Percentiles rank a stretch among this genome's conserved stretches.
phyloP scores from a whole-genome alignment of 1,140 invertebrate genomes.

The Platyura marginata region DNA sequence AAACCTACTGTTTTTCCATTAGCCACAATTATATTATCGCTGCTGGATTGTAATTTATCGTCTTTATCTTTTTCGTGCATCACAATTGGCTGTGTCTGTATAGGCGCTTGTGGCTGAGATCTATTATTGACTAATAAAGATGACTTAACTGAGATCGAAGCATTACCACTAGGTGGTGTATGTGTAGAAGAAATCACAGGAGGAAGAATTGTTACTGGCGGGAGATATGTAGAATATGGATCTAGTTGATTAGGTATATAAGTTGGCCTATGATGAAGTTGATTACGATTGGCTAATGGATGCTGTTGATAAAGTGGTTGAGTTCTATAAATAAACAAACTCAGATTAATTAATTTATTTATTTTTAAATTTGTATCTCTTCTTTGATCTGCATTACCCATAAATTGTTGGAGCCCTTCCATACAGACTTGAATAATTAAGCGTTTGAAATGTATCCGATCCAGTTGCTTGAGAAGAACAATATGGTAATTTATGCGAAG shows the following conservation, averaged over 20 bases:
- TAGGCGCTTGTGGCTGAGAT: not conserved
- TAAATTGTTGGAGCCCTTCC: not conserved
- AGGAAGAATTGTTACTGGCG: not conserved
- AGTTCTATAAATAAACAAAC: too few relatives aligned
- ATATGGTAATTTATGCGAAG: not conserved
- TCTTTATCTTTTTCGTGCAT: not conserved
- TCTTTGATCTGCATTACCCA: too few relatives aligned
- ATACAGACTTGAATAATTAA: not conserved
- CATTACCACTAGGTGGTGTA: not conserved
- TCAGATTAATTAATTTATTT: too few relatives aligned
- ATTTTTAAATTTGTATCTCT: too few relatives aligned
- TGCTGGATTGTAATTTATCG: not conserved
- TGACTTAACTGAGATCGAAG: not conserved
- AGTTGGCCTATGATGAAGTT: not conserved
- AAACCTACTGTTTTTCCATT: constrained; percentile 9
- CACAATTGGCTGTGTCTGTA: not conserved
- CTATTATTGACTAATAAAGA: not conserved
- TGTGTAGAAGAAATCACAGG: not conserved
- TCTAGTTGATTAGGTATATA: not conserved
- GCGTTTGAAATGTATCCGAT: not conserved
- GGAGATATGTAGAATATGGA: not conserved
- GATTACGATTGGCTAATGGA: not conserved
- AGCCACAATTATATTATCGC: not conserved
- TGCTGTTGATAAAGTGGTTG: not conserved
- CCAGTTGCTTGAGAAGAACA: not conserved